phyloP scores from a whole-genome alignment of 2,888 invertebrate genomes.

The Drosophila tripunctata region DNA sequence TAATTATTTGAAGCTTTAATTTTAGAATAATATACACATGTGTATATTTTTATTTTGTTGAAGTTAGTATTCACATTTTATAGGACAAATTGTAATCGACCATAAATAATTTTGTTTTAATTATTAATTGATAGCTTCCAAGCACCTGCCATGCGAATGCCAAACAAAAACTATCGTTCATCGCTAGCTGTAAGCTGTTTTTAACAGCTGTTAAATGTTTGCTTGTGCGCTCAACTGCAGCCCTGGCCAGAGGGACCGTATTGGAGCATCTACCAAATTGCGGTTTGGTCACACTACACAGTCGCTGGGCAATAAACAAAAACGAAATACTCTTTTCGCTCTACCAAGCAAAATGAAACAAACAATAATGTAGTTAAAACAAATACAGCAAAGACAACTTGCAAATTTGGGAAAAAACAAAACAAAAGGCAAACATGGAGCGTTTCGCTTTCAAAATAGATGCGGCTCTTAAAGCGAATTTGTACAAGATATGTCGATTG shows the following conservation, averaged over 20 bases:
- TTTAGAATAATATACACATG: too few species aligned
- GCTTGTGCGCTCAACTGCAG: neutral
- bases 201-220: neutral
- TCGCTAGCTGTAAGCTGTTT: neutral
- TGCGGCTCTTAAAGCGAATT: constrained; percentile 81
- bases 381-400: too few species aligned
- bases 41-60: too few species aligned
- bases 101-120: neutral
- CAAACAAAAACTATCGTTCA: neutral
- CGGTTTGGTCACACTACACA: constrained; percentile 36
- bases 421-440: constrained; percentile 64
- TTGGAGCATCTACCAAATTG: neutral
- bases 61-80: too few species aligned
- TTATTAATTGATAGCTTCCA: neutral
- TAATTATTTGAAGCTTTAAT: too few species aligned
- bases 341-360: constrained; percentile 33
- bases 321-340: constrained; percentile 32
- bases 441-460: constrained; percentile 84
- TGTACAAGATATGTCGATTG: constrained; percentile 83
- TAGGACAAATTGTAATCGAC: too few species aligned
- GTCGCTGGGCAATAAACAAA: constrained; percentile 64
- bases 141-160: too few species aligned
- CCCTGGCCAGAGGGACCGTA: constrained; percentile 34
- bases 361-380: constrained; percentile 44
- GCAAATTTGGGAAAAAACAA: too few species aligned